A percentile compares a stretch with the other conserved stretches of the same genome.
These are phyloP conservation scores for Acleris holmiana DNA, from an alignment of 2,888 invertebrate genomes.

Conservation along the genomic window DNA sequence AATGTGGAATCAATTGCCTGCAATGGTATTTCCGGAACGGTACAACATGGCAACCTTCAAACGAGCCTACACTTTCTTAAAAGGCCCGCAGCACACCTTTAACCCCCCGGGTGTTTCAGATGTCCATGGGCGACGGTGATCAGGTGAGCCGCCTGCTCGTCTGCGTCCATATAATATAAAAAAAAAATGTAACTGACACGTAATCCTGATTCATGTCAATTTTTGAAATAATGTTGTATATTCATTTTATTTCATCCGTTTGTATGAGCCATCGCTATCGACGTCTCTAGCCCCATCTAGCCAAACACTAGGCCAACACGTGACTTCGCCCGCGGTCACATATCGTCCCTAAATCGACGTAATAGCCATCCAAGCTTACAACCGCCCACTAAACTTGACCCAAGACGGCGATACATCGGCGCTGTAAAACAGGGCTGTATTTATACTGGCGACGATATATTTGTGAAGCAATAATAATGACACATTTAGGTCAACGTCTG, in stretches of 20 bases:
- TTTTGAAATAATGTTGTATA: too few species aligned
- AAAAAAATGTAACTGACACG: too few species aligned
- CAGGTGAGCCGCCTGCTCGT: too few species aligned
- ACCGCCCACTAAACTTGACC: slow-evolving; percentile 9
- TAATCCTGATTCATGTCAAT: too few species aligned
- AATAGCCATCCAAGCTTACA: slow-evolving; percentile 29
- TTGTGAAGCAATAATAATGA: slow-evolving; percentile 36
- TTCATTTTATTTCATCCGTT: background rate
- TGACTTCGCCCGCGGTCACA: slow-evolving; percentile 28
- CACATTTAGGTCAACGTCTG: slow-evolving; percentile 36
- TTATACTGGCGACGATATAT: slow-evolving; percentile 24
- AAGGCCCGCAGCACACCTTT: too few species aligned
- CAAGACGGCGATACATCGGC: background rate
- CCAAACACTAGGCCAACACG: slow-evolving; percentile 23
- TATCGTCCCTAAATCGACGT: slow-evolving; percentile 34
- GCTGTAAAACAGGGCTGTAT: background rate
- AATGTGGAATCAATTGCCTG: too few species aligned
- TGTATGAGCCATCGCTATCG: background rate
- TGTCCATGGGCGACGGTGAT: too few species aligned
- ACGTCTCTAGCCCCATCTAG: slow-evolving; percentile 13
- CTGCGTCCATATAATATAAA: too few species aligned
- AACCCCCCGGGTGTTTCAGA: too few species aligned
- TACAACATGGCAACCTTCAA: too few species aligned
- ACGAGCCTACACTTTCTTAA: too few species aligned
- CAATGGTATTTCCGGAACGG: too few species aligned